phyloP scores from a whole-genome alignment of 2,797 vertebrate species.

The Sebastes cheni region DNA sequence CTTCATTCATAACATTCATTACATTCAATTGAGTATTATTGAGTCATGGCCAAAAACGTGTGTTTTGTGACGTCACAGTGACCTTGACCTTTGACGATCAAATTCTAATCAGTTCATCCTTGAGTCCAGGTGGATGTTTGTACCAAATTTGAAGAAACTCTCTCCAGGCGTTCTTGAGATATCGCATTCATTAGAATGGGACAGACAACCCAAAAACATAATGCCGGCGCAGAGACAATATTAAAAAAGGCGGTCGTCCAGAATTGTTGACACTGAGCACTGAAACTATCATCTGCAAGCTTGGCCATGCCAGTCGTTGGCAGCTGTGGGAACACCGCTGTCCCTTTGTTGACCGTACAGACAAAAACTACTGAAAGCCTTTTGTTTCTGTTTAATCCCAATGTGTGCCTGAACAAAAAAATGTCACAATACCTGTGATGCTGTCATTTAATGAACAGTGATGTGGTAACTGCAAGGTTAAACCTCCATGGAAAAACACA shows the following conservation, averaged over 20 bases:
- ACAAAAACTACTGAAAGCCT: neutral
- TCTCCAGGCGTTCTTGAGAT: neutral
- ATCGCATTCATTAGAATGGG: neutral
- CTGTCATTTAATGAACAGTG: neutral
- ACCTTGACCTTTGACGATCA: rapidly evolving
- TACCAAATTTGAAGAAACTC: neutral
- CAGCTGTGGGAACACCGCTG: neutral
- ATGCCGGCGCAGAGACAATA: neutral
- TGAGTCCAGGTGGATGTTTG: neutral
- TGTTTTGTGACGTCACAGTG: neutral
- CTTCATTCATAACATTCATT: neutral
- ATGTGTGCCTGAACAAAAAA: neutral
- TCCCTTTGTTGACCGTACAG: neutral
- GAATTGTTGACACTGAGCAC: neutral
- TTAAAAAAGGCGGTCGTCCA: neutral
- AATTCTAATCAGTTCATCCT: neutral
- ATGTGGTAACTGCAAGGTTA: neutral
- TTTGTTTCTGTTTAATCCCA: neutral
- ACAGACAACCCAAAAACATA: neutral
- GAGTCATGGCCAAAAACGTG: neutral
- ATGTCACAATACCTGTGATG: neutral
- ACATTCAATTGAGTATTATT: neutral
- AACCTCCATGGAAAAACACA: neutral
- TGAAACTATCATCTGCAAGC: neutral
- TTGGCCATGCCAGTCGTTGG: no score